phyloP scores from a whole-genome alignment of 2,888 invertebrate genomes.

The Euzophera pinguis region DNA sequence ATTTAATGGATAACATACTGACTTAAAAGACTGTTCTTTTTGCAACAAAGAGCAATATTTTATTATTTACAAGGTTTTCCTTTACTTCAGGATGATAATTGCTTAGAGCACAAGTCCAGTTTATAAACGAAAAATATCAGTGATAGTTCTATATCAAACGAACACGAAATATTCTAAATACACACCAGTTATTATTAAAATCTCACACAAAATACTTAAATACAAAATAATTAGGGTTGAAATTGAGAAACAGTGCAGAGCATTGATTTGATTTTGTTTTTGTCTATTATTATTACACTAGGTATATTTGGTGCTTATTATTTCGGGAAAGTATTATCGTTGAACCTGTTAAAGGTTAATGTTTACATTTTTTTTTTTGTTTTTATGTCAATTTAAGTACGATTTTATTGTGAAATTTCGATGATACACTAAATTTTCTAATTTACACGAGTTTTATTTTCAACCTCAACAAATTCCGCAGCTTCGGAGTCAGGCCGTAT shows the following conservation, averaged over 20 bases:
- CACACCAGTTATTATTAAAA: too few species aligned
- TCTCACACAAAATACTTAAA: too few species aligned
- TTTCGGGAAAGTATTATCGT: conserved; percentile 53
- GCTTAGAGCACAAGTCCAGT: too few species aligned
- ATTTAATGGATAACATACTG: conserved; percentile 28
- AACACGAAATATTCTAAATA: too few species aligned
- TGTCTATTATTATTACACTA: not conserved
- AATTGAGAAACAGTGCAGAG: too few species aligned
- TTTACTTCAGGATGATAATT: not conserved
- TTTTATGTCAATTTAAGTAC: conserved; percentile 47
- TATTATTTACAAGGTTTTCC: not conserved
- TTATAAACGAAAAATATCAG: too few species aligned
- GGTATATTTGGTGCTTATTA: conserved; percentile 50
- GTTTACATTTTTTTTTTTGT: conserved; percentile 55
- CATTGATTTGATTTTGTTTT: not conserved
- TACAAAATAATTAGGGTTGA: too few species aligned
- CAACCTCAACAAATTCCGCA: not conserved
- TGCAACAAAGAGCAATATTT: conserved; percentile 2
- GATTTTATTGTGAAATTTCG: conserved; percentile 65
- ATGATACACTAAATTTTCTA: conserved; percentile 73
- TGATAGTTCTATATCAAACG: too few species aligned
- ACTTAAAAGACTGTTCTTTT: conserved; percentile 18
- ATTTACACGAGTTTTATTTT: conserved; percentile 54
- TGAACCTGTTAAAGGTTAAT: conserved; percentile 57
- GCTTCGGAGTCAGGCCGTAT: too few species aligned